These are phyloP conservation scores for Odontophorus gujanensis DNA, from an alignment of 2,113 vertebrate species.

Conservation along the genomic window DNA sequence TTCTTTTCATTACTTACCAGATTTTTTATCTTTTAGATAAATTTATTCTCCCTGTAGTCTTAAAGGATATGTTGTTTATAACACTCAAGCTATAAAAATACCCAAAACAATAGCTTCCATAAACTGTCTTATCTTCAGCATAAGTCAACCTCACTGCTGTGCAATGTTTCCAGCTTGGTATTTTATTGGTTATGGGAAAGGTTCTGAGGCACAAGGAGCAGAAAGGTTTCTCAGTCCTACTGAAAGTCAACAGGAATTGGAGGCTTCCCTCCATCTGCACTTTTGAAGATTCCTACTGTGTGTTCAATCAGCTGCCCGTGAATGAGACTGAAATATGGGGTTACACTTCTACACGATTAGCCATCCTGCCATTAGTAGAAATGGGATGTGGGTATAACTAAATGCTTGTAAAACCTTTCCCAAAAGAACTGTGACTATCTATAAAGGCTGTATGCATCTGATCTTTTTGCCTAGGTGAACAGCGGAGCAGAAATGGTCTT, in stretches of 20 bases:
- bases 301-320: background rate
- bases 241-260: background rate
- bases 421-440: background rate
- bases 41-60: constrained; percentile 30
- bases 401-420: background rate
- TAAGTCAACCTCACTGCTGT: constrained; percentile 31
- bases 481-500: background rate
- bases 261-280: background rate
- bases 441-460: background rate
- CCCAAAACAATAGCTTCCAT: constrained; percentile 47
- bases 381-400: background rate
- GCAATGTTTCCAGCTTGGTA: background rate
- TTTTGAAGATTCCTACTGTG: background rate
- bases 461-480: background rate
- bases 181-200: constrained; percentile 30
- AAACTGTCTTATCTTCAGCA: constrained; percentile 51
- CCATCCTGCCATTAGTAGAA: background rate
- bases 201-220: background rate
- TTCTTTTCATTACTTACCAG: constrained; percentile 51
- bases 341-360: background rate
- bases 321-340: background rate
- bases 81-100: constrained; percentile 46
- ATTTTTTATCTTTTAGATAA: constrained; percentile 45
- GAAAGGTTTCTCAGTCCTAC: background rate
- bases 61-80: constrained; percentile 51